phyloP scores from a whole-genome alignment of 2,797 vertebrate genomes.

The Poecile montanus region DNA sequence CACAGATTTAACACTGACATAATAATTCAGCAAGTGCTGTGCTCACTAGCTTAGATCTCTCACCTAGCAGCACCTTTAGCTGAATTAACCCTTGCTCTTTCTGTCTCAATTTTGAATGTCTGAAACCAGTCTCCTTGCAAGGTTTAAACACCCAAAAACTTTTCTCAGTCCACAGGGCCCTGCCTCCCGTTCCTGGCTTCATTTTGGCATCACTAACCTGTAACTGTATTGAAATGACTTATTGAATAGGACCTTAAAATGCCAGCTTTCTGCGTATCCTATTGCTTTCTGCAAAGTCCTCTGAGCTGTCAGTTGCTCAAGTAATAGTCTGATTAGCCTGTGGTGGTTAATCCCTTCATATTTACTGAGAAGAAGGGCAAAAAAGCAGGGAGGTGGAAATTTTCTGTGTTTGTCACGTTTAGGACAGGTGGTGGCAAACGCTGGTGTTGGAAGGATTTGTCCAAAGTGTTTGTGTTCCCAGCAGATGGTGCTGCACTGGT shows the following conservation, averaged over 20 bases:
- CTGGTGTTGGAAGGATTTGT: not conserved
- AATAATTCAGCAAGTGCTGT: not conserved
- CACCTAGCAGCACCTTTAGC: not conserved
- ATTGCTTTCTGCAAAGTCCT: not conserved
- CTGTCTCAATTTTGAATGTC: not conserved
- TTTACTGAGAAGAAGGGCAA: not conserved
- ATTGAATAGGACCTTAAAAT: not conserved
- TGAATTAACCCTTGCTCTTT: not conserved
- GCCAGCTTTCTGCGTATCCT: not conserved
- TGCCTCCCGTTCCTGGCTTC: not conserved
- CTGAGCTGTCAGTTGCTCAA: not conserved
- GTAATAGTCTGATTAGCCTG: not conserved
- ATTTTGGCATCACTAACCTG: not conserved
- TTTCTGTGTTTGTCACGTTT: not conserved
- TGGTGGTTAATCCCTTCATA: not conserved
- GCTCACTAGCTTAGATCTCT: not conserved
- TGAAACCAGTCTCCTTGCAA: not conserved
- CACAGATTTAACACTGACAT: not conserved
- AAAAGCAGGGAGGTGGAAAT: not conserved
- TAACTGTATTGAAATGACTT: not conserved
- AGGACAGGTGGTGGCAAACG: accelerated
- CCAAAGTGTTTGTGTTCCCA: slow-evolving; percentile 3
- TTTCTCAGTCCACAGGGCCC: not conserved
- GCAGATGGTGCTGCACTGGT: slow-evolving; percentile 71
- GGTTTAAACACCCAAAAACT: not conserved